These are phyloP conservation scores for Phodopus roborovskii DNA, from an alignment of 2,113 vertebrate genomes.

Conservation along the genomic window DNA sequence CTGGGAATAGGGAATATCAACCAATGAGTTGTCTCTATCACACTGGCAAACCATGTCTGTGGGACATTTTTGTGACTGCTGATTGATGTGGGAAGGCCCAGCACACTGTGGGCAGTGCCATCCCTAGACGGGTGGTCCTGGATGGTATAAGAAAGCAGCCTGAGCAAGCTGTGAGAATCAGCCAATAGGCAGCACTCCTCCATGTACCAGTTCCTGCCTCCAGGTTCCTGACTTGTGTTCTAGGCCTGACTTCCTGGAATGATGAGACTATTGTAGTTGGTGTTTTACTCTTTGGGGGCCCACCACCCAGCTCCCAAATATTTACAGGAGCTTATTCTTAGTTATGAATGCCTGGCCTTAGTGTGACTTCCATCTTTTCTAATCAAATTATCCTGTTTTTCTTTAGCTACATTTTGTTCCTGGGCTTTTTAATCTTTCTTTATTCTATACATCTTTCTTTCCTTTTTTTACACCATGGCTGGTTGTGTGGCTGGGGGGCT, in stretches of 20 bases:
- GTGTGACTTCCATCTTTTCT: too few relatives aligned
- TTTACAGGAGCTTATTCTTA: too few relatives aligned
- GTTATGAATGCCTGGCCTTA: too few relatives aligned
- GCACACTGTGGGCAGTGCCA: neutral
- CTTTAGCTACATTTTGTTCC: too few relatives aligned
- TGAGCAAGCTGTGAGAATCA: neutral
- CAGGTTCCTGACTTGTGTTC: neutral
- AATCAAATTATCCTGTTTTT: too few relatives aligned
- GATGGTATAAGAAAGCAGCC: neutral
- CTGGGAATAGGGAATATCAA: neutral
- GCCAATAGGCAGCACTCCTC: neutral
- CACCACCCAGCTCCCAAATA: too few relatives aligned
- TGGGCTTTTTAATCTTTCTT: too few relatives aligned
- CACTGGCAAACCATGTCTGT: neutral
- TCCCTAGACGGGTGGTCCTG: neutral
- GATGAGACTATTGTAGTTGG: neutral
- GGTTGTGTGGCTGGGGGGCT: too few relatives aligned
- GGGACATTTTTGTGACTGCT: neutral
- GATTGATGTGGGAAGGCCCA: neutral
- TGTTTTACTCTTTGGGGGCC: too few relatives aligned
- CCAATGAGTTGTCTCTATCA: neutral
- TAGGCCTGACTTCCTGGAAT: neutral
- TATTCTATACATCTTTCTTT: too few relatives aligned
- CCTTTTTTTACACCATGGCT: too few relatives aligned
- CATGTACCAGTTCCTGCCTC: neutral